These are phyloP conservation scores for Muscidifurax raptorellus DNA, from an alignment of 1,140 invertebrate genomes.

Conservation along the genomic window DNA sequence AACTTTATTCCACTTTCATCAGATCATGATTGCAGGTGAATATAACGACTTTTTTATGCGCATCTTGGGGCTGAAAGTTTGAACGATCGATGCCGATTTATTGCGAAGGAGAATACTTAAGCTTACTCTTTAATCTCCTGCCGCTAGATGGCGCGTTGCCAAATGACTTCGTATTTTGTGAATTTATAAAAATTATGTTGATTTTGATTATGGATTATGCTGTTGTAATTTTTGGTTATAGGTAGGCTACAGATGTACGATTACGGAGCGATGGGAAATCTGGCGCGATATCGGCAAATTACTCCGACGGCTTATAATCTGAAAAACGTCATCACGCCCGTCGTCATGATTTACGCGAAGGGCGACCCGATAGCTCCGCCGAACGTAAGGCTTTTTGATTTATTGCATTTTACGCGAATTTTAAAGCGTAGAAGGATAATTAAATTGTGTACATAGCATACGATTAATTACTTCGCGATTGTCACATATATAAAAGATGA, in stretches of 20 bases:
- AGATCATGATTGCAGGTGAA: conserved; percentile 78
- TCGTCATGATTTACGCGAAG: conserved; percentile 76
- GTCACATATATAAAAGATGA: no score
- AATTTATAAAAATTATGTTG: background rate
- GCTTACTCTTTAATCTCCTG: no score
- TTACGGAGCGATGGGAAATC: conserved; percentile 75
- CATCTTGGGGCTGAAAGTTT: background rate
- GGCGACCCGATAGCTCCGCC: conserved; percentile 77
- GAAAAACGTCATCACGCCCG: conserved; percentile 75
- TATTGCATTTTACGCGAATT: background rate
- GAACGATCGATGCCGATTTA: background rate
- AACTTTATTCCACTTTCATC: conserved; percentile 85
- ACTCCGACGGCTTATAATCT: conserved; percentile 77
- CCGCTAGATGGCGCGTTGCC: no score
- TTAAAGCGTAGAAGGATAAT: background rate
- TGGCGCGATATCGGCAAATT: conserved; percentile 73
- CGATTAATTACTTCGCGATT: no score
- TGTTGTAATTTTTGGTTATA: background rate
- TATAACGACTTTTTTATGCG: background rate
- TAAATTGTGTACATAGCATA: no score
- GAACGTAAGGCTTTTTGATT: conserved; percentile 45
- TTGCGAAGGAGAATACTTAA: background rate
- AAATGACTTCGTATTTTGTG: background rate
- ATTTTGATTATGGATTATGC: background rate
- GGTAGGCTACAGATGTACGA: conserved; percentile 65